Conservation (phyloP, 2,113 vertebrate genomes). For the zebrafish (Danio rerio) region GRCz12tu NC_133184.1:27465501-27466000, state of each 20-base stretch:
- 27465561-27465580: conserved; percentile 59
- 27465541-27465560: conserved; percentile 45
- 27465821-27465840: neutral
- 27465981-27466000: neutral
- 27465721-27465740: neutral
- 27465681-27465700: conserved; percentile 28
- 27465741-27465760: neutral
- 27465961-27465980: neutral
- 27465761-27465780: neutral
- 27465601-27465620: conserved; percentile 52
- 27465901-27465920: neutral
- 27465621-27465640: conserved; percentile 41
- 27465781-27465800: conserved; percentile 1
- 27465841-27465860: neutral
- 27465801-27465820: neutral
- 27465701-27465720: neutral
- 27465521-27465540: conserved; percentile 57
- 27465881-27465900: neutral
- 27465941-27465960: neutral
- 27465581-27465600: conserved; percentile 52
- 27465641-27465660: conserved; percentile 35
- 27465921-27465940: neutral
- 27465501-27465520: conserved; percentile 53
- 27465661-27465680: conserved; percentile 38
- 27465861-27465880: neutral